phyloP scores from a whole-genome alignment of 2,797 vertebrate species.

The Oreortyx pictus region DNA sequence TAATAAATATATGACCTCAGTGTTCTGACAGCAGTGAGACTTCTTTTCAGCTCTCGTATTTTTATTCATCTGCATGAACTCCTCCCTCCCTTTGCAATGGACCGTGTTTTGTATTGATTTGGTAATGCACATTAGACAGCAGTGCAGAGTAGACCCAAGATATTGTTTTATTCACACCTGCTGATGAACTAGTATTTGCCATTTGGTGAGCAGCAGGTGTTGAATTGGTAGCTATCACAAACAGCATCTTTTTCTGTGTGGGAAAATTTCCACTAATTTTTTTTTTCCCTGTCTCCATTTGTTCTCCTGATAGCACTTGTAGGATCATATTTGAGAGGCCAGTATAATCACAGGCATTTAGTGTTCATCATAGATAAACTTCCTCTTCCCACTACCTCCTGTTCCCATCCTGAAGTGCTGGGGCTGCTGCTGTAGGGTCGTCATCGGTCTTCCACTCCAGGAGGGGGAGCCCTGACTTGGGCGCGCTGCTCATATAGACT shows the following conservation, averaged over 20 bases:
- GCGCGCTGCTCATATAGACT: not conserved
- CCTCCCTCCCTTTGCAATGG: not conserved
- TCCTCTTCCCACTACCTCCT: not conserved
- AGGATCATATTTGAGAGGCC: not conserved
- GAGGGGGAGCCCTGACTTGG: not conserved
- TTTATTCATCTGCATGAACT: constrained; percentile 12
- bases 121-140: constrained; percentile 18
- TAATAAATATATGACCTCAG: constrained; percentile 2
- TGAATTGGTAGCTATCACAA: not conserved
- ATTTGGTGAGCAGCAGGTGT: constrained; percentile 30
- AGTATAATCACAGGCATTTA: not conserved
- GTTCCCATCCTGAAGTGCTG: not conserved
- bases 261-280: not conserved
- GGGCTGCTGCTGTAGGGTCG: not conserved
- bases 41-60: not conserved
- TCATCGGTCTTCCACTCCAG: not conserved
- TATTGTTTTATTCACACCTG: not conserved
- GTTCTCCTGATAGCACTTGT: not conserved
- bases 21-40: constrained; percentile 22
- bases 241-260: not conserved
- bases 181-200: constrained; percentile 44
- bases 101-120: constrained; percentile 39
- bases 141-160: constrained; percentile 8
- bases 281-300: not conserved
- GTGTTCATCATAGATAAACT: not conserved